phyloP scores from a whole-genome alignment of 1,140 invertebrate genomes.

The Pygmarrhopalites habei region DNA sequence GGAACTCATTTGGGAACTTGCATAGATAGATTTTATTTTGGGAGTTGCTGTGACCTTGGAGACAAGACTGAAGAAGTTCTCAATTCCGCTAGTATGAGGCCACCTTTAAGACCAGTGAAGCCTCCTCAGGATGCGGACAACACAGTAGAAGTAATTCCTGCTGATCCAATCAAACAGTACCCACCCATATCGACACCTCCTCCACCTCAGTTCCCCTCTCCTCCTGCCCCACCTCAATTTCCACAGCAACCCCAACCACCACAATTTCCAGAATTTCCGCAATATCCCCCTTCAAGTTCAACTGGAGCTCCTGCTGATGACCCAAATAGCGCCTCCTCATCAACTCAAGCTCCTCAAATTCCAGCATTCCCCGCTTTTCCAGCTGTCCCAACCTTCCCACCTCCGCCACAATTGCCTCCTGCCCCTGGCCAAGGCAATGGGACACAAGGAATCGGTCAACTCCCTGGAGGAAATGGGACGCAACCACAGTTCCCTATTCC shows the following conservation, averaged over 20 bases:
- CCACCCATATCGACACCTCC: neutral
- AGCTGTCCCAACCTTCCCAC: neutral
- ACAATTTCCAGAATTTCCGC: neutral
- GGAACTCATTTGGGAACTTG: slow-evolving; percentile 40
- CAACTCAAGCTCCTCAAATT: neutral
- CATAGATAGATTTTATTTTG: slow-evolving; percentile 39
- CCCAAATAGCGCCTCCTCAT: neutral
- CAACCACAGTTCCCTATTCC: neutral
- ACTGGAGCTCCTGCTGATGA: neutral
- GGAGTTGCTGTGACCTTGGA: slow-evolving; percentile 39
- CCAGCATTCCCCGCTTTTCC: neutral
- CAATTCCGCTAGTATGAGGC: slow-evolving; percentile 29
- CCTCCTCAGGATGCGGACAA: slow-evolving; percentile 15
- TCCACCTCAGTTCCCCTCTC: slow-evolving; percentile 4
- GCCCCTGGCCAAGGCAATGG: too few relatives aligned
- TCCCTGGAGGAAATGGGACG: slow-evolving; percentile 1
- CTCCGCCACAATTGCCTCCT: too few relatives aligned
- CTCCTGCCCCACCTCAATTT: neutral
- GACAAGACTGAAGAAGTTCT: slow-evolving; percentile 31
- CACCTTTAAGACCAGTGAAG: slow-evolving; percentile 17
- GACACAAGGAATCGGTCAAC: too few relatives aligned
- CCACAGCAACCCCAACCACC: neutral
- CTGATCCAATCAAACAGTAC: neutral
- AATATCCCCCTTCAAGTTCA: neutral
- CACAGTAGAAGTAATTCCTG: slow-evolving; percentile 1